Percentiles rank a stretch among this genome's conserved stretches.
Conservation (phyloP, 2,113 vertebrate species). For the Hippoglossus stenolepis region DNA sequence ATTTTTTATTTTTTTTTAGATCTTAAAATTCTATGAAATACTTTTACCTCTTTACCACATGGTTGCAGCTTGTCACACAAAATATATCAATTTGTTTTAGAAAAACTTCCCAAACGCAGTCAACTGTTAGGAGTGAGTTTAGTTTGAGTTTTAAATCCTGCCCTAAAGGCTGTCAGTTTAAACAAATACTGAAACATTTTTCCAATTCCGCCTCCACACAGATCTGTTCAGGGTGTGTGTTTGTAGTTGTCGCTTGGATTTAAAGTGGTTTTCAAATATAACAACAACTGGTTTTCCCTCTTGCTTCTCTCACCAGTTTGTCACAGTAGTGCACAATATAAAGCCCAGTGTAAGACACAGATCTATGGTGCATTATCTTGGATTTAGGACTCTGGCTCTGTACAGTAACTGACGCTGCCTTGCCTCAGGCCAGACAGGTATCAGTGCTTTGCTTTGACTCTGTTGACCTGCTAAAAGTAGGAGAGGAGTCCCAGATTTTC, state of each 20-base stretch:
- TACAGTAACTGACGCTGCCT: not conserved
- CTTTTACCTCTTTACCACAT: too few relatives aligned
- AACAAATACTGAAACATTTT: conserved; percentile 9
- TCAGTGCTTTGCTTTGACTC: conserved; percentile 24
- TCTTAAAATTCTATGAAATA: too few relatives aligned
- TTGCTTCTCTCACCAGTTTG: conserved; percentile 6
- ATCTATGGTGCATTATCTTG: not conserved
- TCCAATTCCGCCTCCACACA: conserved; percentile 12
- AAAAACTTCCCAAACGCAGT: not conserved
- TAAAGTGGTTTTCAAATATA: conserved; percentile 4
- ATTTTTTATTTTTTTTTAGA: too few relatives aligned
- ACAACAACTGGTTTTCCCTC: conserved; percentile 12
- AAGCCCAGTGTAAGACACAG: not conserved
- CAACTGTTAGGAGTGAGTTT: not conserved
- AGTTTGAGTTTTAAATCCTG: not conserved
- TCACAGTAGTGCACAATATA: conserved; percentile 13
- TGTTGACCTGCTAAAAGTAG: conserved; percentile 6
- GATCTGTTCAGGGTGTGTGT: conserved; percentile 20
- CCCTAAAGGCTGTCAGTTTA: not conserved
- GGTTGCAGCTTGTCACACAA: too few relatives aligned
- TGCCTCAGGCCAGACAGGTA: conserved; percentile 51
- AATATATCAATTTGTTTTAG: not conserved
- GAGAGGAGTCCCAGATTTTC: conserved; percentile 19
- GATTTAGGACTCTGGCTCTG: conserved; percentile 10
- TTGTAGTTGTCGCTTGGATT: not conserved